Base-by-base conservation (phyloP, 1,140 invertebrate genomes). In the Neuroterus valhalla region DNA sequence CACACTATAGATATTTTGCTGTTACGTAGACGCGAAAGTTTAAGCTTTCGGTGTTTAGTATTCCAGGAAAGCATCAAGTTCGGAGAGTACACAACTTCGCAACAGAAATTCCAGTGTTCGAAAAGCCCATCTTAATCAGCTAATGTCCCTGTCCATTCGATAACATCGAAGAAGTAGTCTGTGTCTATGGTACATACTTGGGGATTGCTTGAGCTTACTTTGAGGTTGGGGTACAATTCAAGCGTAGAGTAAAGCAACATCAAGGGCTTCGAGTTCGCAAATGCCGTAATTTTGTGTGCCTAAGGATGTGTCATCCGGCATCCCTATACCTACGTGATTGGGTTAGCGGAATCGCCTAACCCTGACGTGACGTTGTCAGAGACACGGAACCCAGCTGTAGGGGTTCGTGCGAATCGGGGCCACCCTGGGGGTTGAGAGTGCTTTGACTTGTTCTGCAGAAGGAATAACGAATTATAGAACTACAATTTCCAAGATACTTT, bases 261-360 rank as follows among this genome's bases (percentile, higher is more conserved):
- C 78, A 78, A 78, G 79, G 77, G 55, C 75, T 79, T 78, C 73
- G 81, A 74, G 77, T 73, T 80, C 74, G 75, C 73, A 82, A 82
- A 82, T 81, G 80, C 70, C 78, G 77, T 82, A 82, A 82, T 52
- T 68, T 75, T 78, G 62, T 80, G 69, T 78, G 72, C 68, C 55
- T 70, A 72, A 79, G 70, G 79, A 81, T 81, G 79, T 79, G 80
- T 81, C 75, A 79, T 71, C 21, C 12, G 48, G 23, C 43, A 48
- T 70, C 70, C 72, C 52, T 73, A 62, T 50, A 50, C 31, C 52
- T 67, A 74, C 68, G 71, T 72, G 75, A 80, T 78, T 77, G 76
- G 74, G 72, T 78, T 80, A 75, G 70, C 69, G 79, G 77, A 75
- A 79, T 81, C 77, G 80, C 77, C 77, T 48, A 52, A 68, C 23